A percentile compares a stretch with the other conserved stretches of the same genome.
Evolutionary conservation across 1,140 invertebrate species (phyloP).

Genomic region (Drosophila repletoides): DNA sequence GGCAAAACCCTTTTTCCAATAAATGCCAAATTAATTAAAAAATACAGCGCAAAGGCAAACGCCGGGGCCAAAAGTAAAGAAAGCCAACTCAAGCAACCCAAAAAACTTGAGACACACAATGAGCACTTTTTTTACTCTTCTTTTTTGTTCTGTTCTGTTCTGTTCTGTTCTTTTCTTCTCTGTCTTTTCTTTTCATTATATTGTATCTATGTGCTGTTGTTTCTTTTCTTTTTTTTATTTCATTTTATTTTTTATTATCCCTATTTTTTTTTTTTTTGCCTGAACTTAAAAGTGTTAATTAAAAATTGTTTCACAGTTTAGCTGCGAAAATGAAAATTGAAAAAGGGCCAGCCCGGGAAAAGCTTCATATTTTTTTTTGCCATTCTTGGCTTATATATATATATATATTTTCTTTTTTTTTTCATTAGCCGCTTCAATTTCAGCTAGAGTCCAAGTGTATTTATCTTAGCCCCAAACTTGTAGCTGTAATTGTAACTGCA

Average conservation of each 20-base stretch:
- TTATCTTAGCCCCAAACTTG: conserved; percentile 72
- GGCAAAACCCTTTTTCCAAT: conserved; percentile 71
- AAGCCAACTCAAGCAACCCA: conserved; percentile 70
- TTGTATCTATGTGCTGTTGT: conserved; percentile 39
- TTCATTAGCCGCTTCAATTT: conserved; percentile 76
- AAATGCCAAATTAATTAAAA: conserved; percentile 81
- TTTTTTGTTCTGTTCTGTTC: conserved; percentile 13
- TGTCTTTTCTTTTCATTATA: conserved; percentile 44
- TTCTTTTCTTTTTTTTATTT: conserved; percentile 7
- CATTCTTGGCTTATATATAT: conserved; percentile 44
- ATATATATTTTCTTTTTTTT: conserved; percentile 41
- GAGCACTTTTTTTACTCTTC: conserved; percentile 50
- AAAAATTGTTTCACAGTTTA: conserved; percentile 82
- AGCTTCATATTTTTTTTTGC: conserved; percentile 59
- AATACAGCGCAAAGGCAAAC: conserved; percentile 73
- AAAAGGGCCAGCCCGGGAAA: conserved; percentile 56
- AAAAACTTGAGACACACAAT: conserved; percentile 76
- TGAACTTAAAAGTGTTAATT: conserved; percentile 82
- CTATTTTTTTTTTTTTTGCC: conserved; percentile 37
- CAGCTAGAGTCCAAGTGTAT: conserved; percentile 65
- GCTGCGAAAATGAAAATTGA: conserved; percentile 82
- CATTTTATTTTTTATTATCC: conserved; percentile 42
- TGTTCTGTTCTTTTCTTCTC: conserved; percentile 29
- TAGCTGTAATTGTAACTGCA: conserved; percentile 61
- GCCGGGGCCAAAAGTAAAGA: conserved; percentile 49